These are phyloP conservation scores for Pelecanoides urinatrix DNA, from an alignment of 2,113 vertebrate genomes.

Conservation along the genomic window DNA sequence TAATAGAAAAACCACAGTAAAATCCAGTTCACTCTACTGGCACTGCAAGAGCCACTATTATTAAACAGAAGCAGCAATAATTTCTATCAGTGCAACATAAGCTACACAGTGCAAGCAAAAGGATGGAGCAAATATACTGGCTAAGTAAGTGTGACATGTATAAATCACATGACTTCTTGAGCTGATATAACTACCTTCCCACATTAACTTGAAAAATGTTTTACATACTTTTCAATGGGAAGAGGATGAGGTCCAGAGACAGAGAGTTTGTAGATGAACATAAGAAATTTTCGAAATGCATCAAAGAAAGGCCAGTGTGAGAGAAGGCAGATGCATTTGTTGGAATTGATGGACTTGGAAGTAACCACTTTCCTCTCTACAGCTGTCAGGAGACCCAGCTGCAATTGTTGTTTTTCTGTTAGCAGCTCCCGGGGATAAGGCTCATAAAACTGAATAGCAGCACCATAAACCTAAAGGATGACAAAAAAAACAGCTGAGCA, in stretches of 20 bases:
- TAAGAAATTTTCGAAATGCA: conserved; percentile 94
- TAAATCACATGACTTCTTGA: not conserved
- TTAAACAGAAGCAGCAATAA: not conserved
- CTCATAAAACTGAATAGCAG: conserved; percentile 98
- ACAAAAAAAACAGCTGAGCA: not conserved
- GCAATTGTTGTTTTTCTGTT: conserved; percentile 90
- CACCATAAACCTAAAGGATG: conserved; percentile 87
- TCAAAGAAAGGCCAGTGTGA: conserved; percentile 99
- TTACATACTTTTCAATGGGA: conserved; percentile 96
- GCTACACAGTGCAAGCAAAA: not conserved
- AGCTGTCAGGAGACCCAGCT: conserved; percentile 89
- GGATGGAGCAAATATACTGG: not conserved
- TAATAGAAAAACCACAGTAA: not conserved
- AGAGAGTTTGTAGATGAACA: conserved; percentile 97
- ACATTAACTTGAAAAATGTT: not conserved
- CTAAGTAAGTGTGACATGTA: not conserved
- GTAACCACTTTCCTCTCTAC: conserved; percentile 89
- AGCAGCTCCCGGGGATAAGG: conserved; percentile 84
- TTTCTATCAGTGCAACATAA: not conserved
- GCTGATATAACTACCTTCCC: not conserved
- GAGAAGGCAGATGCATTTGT: conserved; percentile 97
- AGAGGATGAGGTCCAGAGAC: conserved; percentile 94
- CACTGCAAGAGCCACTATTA: not conserved
- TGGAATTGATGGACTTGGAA: conserved; percentile 89
- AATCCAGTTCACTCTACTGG: not conserved